These are phyloP conservation scores for Huso huso DNA, from an alignment of 2,797 vertebrate species.

Conservation along the genomic window DNA sequence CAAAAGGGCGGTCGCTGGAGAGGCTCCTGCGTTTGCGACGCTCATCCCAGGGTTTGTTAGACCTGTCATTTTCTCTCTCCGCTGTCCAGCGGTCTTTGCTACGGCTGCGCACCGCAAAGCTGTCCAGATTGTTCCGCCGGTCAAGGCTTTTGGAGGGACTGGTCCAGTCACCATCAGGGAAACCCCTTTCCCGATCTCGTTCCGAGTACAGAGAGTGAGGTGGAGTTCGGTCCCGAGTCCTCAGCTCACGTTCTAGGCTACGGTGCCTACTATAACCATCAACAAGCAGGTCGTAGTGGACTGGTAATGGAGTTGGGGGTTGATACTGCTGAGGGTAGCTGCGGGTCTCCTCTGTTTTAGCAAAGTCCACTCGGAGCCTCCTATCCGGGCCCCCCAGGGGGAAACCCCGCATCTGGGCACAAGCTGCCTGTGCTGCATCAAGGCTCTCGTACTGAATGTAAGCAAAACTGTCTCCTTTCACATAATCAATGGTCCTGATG, in stretches of 20 bases:
- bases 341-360: conserved; percentile 86
- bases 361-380: conserved; percentile 88
- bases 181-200: conserved; percentile 69
- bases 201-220: conserved; percentile 70
- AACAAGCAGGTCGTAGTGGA: conserved; percentile 75
- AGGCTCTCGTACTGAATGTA: conserved; percentile 96
- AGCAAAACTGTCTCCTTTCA: conserved; percentile 91
- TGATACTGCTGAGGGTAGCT: conserved; percentile 80
- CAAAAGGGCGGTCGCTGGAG: conserved; percentile 62
- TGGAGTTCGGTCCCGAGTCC: conserved; percentile 73
- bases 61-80: conserved; percentile 60
- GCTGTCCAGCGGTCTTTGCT: conserved; percentile 83
- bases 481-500: conserved; percentile 91
- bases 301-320: conserved; percentile 56
- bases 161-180: conserved; percentile 73
- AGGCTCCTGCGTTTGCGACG: conserved; percentile 69
- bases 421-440: conserved; percentile 89
- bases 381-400: conserved; percentile 80
- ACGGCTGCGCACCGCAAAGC: conserved; percentile 71
- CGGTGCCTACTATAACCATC: conserved; percentile 78
- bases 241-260: conserved; percentile 80
- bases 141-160: conserved; percentile 76
- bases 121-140: conserved; percentile 67
- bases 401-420: conserved; percentile 92
- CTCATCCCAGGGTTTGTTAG: conserved; percentile 64